Evolutionary conservation across 1,140 invertebrate species (phyloP), one percentile per base, ranked within the genome.

Genomic region (Antheraea mylitta): DNA sequence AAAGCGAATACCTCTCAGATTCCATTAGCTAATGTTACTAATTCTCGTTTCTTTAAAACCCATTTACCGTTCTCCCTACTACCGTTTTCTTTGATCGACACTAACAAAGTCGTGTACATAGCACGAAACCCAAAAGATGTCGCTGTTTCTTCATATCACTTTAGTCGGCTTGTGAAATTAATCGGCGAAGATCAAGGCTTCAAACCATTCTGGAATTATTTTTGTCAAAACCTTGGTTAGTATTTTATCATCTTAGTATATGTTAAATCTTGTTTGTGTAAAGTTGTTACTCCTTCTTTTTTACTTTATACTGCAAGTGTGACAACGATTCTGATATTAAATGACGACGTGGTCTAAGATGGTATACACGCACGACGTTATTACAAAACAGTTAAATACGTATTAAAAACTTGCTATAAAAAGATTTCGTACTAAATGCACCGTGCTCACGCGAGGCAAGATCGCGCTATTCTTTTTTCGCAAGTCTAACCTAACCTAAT

Each of bases 51-150:
- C 18, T 94, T 96, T 8, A 96, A 96, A 81, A 95, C 95, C 0
- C 96, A 97, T 88, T 80, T 97, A 18, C 96, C 96, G 0, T 93
- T 94, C 18, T 91, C 93, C 59, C 82, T 96, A 3, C 81, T 97
- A 37, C 96, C 96, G 0, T 74, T 72, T 0, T 58, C 16, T 4
- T n/a, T 78, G 0, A 53, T 81, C 3, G 75, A 79, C n/a, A 76
- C 59, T 18, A 60, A 61, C 0, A 79, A 95, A 94, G 90, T 96
- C 2, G 92, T 97, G n/a, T 97, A 96, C 77, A 94, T 97, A 0
- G 94, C 94, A 5, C 91, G 97, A 71, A 96, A 97, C 91, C 96
- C 96, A 0, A 96, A 96, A 86, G 96, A 97, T 85, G 95, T 96
- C 0, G 95, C 94, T 3, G 95, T 97, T 0, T 97, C 96, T 0